Conservation (phyloP, 1,140 invertebrate species). For the Cydia amplana region DNA sequence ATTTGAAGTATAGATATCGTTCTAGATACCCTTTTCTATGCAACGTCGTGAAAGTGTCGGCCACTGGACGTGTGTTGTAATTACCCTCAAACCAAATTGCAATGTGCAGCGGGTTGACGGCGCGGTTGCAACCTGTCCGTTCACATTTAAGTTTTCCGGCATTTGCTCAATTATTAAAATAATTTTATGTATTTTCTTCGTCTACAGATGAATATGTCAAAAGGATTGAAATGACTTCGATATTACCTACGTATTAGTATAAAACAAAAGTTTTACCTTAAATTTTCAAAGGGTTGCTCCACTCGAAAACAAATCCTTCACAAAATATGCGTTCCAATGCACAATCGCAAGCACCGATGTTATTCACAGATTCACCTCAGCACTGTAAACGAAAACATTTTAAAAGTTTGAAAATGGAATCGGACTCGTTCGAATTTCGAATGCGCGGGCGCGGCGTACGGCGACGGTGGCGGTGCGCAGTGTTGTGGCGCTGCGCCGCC, state of each 20-base stretch:
- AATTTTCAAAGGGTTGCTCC: conserved; percentile 44
- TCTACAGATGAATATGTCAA: not conserved
- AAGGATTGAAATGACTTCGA: not conserved
- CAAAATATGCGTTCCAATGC: conserved; percentile 44
- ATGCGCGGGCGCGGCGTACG: conserved; percentile 61
- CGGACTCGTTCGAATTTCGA: conserved; percentile 46
- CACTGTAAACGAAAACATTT: conserved; percentile 67
- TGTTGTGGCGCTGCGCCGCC: conserved; percentile 46
- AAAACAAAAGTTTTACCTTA: conserved; percentile 59
- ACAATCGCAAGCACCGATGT: conserved; percentile 46
- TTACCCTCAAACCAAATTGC: conserved; percentile 31
- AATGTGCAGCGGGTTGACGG: conserved; percentile 18
- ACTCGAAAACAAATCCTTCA: conserved; percentile 58
- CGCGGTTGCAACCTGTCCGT: conserved; percentile 3
- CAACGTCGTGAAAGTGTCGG: conserved; percentile 27
- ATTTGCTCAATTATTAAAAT: not conserved
- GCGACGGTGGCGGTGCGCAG: conserved; percentile 54
- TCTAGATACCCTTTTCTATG: conserved; percentile 30
- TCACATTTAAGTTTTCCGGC: conserved; percentile 3
- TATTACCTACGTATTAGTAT: not conserved
- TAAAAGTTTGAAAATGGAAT: conserved; percentile 53
- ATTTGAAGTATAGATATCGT: conserved; percentile 19
- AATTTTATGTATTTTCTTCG: not conserved
- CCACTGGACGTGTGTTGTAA: conserved; percentile 27
- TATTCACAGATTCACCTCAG: conserved; percentile 57